These are phyloP conservation scores for Achatina immaculata DNA, from an alignment of 1,140 invertebrate species.

Conservation along the genomic window DNA sequence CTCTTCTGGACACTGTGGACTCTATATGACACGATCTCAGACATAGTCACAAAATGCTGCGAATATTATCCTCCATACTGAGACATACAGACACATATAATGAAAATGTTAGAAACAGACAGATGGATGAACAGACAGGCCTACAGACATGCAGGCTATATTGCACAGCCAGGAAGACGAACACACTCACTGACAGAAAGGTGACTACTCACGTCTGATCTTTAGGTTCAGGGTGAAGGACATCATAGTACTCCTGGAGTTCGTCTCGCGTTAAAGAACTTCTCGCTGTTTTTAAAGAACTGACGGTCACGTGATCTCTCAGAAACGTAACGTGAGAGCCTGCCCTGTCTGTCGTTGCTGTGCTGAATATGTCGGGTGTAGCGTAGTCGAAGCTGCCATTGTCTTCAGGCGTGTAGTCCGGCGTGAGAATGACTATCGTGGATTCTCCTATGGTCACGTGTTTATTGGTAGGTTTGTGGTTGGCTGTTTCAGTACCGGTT, in stretches of 20 bases:
- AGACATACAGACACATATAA: too few species aligned
- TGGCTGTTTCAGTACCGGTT: slow-evolving; percentile 6
- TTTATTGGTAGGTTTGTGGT: slow-evolving; percentile 6
- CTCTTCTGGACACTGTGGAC: too few species aligned
- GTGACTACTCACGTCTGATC: slow-evolving; percentile 29
- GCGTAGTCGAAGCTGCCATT: background rate
- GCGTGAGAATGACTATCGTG: background rate
- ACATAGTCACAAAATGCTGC: too few species aligned
- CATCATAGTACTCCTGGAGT: slow-evolving; percentile 25
- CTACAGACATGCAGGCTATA: too few species aligned
- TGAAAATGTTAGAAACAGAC: too few species aligned
- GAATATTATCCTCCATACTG: too few species aligned
- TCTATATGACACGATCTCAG: too few species aligned
- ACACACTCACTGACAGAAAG: too few species aligned
- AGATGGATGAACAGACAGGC: too few species aligned
- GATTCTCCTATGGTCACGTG: slow-evolving; percentile 21
- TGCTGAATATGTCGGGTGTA: background rate
- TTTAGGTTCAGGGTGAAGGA: slow-evolving; percentile 22
- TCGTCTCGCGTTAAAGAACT: background rate
- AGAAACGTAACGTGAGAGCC: background rate
- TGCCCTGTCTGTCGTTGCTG: slow-evolving; percentile 14
- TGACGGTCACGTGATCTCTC: background rate
- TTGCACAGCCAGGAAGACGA: too few species aligned
- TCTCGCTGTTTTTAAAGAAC: background rate
- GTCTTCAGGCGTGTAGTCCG: background rate